A percentile compares a stretch with the other conserved stretches of the same genome.
Conservation (phyloP, 2,797 vertebrate species). For the Helarctos malayanus region DNA sequence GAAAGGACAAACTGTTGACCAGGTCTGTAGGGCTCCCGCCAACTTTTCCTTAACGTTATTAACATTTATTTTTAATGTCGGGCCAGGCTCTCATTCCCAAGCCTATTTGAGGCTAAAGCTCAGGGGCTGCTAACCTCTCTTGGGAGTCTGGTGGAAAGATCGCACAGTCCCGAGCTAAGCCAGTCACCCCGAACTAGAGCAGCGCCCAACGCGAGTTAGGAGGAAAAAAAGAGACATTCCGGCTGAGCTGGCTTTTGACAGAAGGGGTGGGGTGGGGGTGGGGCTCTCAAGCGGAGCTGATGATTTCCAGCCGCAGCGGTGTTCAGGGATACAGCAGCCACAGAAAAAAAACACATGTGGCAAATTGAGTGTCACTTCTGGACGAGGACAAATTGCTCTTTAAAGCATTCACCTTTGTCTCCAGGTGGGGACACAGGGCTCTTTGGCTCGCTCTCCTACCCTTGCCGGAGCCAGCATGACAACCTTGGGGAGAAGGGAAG, state of each 20-base stretch:
- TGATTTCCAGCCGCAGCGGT: neutral
- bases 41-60: neutral
- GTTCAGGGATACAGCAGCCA: neutral
- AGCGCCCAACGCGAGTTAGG: neutral
- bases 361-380: neutral
- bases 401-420: rapidly evolving
- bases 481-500: rapidly evolving
- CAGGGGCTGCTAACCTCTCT: neutral
- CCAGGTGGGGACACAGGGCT: neutral
- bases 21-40: neutral
- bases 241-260: neutral
- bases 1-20: constrained; percentile 20
- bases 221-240: neutral
- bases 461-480: neutral
- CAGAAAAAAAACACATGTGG: neutral
- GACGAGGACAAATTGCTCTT: neutral
- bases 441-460: neutral
- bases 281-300: neutral
- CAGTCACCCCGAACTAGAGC: neutral
- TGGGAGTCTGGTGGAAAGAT: constrained; percentile 55
- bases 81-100: constrained; percentile 38
- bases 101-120: neutral
- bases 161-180: neutral
- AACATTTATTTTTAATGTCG: constrained; percentile 55
- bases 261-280: neutral